Base-by-base conservation (phyloP, 2,888 invertebrate genomes). In the Dolomedes plantarius region DNA sequence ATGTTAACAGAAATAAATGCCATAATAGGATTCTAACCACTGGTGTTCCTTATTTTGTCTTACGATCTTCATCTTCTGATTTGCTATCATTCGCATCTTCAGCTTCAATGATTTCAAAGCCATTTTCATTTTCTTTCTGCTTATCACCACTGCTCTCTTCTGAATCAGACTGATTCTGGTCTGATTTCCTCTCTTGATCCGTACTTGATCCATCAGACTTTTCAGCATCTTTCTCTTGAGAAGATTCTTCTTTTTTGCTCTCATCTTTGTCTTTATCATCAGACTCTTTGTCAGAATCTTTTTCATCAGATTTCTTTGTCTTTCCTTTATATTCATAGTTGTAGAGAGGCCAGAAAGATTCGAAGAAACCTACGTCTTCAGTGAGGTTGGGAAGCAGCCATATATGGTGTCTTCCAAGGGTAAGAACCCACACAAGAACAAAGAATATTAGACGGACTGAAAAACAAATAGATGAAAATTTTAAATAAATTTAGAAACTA, bases 361-460 rank as follows among this genome's bases (percentile, higher is more conserved):
- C 98, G 89, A 99, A 95, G 93, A 99, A 98, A 75, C 99, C 98
- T 32, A 99, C 99, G 91, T 99, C 99, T 92, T 99, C 99, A 0
- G 98, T 98, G 64, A 99, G 93, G 92, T 99, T 99, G n/a, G 99
- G 99, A 90, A 99, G 93, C 88, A 99, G 94, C 99, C 99, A 99
- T 89, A 99, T 93, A 91, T 98, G 97, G 91, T 98, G 96, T 90
- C 95, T 94, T 5, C 98, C 96, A 86, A 96, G 93, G 0, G 98
- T 96, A 19, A 95, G 90, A 11, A 95, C 91, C 98, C 98, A 99
- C 27, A 99, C 94, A 9, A 95, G 90, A 89, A 96, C 96, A 93
- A 99, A 99, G 73, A 99, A 93, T 81, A 99, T 94, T 88, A 97
- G 93, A 76, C 99, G 95, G 28, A 98, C 93, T 93, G 90, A 79